Evolutionary conservation across 1,140 invertebrate species (phyloP).

Genomic region (Acyrthosiphon pisum): DNA sequence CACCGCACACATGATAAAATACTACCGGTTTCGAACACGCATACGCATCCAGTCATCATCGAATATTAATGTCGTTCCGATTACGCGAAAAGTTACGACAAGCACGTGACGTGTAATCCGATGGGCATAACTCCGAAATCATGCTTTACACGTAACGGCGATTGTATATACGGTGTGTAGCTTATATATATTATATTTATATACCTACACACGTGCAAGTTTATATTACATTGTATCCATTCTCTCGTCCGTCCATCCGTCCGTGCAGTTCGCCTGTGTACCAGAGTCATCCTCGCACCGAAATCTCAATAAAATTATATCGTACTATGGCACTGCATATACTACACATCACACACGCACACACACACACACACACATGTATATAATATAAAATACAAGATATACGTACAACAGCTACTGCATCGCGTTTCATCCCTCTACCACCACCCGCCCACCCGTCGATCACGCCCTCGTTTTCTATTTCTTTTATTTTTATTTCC

Average conservation of each 20-base stretch:
- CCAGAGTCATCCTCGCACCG: not conserved
- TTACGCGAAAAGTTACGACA: slow-evolving; percentile 48
- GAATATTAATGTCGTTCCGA: slow-evolving; percentile 50
- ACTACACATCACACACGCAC: not conserved
- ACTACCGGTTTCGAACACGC: not conserved
- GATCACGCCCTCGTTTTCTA: not conserved
- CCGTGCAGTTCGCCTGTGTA: not conserved
- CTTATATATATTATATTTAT: not conserved
- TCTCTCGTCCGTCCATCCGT: not conserved
- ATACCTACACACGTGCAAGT: not conserved
- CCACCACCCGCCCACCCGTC: not conserved
- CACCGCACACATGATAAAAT: not conserved
- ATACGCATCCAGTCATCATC: slow-evolving; percentile 15
- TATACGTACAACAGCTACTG: not conserved
- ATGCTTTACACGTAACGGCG: slow-evolving; percentile 31
- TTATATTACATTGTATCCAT: slow-evolving; percentile 9
- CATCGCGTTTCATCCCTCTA: not conserved
- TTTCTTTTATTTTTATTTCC: slow-evolving; percentile 38
- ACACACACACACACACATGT: too few relatives aligned
- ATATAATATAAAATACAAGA: not conserved
- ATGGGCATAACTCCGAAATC: slow-evolving; percentile 31
- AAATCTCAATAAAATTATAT: slow-evolving; percentile 50
- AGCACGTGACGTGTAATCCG: slow-evolving; percentile 45
- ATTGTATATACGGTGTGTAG: not conserved
- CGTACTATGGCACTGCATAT: not conserved